phyloP scores from a whole-genome alignment of 2,888 invertebrate genomes.

The Acheta domesticus region DNA sequence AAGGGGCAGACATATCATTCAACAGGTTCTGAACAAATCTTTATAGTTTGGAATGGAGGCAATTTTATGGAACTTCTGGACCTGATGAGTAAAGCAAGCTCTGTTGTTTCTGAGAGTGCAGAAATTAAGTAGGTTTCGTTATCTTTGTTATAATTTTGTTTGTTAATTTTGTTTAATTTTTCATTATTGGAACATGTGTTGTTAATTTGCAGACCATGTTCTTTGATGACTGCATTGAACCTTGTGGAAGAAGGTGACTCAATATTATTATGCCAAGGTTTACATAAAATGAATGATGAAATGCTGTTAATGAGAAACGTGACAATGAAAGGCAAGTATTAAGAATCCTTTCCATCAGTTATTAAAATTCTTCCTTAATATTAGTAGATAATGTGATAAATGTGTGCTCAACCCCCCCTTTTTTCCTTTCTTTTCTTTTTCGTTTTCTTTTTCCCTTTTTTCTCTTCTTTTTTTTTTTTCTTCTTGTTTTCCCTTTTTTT shows the following conservation, averaged over 20 bases:
- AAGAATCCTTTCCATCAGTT: background rate
- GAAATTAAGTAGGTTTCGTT: background rate
- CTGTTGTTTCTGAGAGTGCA: background rate
- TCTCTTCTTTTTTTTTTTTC: too few species aligned
- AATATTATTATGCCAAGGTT: background rate
- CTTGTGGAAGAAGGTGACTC: background rate
- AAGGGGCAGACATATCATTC: background rate
- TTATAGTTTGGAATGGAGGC: background rate
- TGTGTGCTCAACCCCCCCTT: too few species aligned
- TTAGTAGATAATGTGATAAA: too few species aligned
- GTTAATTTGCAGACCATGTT: background rate
- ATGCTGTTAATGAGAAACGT: background rate
- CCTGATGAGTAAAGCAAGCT: background rate
- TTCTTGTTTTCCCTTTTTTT: too few species aligned
- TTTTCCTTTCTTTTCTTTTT: too few species aligned
- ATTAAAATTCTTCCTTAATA: too few species aligned
- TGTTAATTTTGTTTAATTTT: too few species aligned
- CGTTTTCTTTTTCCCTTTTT: too few species aligned
- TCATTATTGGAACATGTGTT: background rate
- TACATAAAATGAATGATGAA: conserved; percentile 7
- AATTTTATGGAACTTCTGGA: background rate
- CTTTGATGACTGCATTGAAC: background rate
- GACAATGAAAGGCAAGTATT: background rate
- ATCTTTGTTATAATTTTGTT: background rate
- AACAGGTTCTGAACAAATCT: background rate